Conservation (phyloP, 2,888 invertebrate genomes). For the Taphrorychus bicolor region DNA sequence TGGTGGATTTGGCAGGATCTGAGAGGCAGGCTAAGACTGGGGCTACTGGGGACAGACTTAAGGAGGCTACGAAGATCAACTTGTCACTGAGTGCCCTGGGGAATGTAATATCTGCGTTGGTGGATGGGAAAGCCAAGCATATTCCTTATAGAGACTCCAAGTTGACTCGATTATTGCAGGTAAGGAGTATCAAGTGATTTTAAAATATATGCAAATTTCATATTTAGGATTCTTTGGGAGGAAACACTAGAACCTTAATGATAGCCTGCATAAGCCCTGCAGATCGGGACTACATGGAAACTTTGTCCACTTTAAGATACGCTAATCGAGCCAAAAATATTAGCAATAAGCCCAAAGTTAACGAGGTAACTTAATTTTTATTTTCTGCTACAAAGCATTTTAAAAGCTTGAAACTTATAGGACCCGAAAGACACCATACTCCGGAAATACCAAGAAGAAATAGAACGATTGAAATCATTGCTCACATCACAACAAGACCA, state of each 20-base stretch:
- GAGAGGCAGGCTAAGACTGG: slow-evolving; percentile 85
- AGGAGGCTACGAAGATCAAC: slow-evolving; percentile 91
- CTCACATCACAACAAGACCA: slow-evolving; percentile 56
- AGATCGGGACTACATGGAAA: slow-evolving; percentile 84
- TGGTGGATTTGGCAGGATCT: slow-evolving; percentile 90
- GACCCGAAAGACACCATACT: slow-evolving; percentile 90
- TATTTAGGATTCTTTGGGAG: slow-evolving; percentile 76
- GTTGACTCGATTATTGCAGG: slow-evolving; percentile 78
- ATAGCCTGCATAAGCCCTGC: slow-evolving; percentile 85
- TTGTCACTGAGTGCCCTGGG: slow-evolving; percentile 85
- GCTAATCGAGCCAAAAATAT: slow-evolving; percentile 89
- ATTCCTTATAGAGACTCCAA: slow-evolving; percentile 87
- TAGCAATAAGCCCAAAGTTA: slow-evolving; percentile 82
- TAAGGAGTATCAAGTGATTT: no score
- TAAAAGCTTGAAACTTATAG: slow-evolving; percentile 37
- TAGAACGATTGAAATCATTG: slow-evolving; percentile 71
- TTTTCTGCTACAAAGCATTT: background rate
- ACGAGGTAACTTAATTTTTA: slow-evolving; percentile 67
- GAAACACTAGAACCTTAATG: slow-evolving; percentile 90
- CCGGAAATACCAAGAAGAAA: slow-evolving; percentile 84
- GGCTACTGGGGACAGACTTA: slow-evolving; percentile 84
- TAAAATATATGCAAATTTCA: background rate
- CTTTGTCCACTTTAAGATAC: slow-evolving; percentile 81
- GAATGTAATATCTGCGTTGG: slow-evolving; percentile 88
- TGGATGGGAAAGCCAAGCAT: slow-evolving; percentile 81